A percentile compares a stretch with the other conserved stretches of the same genome.
Conservation (phyloP, 1,140 invertebrate genomes). For the Cherax destructor region DNA sequence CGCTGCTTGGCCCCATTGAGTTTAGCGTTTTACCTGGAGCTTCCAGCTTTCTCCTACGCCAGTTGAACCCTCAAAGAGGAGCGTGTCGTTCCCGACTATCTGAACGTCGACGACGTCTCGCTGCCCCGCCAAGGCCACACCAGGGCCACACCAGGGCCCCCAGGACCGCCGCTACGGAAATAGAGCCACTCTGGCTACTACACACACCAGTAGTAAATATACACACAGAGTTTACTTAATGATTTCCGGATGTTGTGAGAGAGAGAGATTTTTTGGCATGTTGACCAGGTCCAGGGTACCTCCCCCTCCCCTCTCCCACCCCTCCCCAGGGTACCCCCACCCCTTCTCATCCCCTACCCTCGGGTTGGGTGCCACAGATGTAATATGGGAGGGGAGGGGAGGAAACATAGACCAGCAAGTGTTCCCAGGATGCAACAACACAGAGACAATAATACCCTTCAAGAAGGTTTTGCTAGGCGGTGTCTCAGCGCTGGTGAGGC, state of each 20-base stretch:
- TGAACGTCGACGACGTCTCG: background rate
- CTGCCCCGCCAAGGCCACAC: background rate
- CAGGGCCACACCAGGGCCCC: background rate
- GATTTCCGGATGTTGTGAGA: constrained; percentile 8
- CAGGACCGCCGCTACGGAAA: background rate
- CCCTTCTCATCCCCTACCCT: background rate
- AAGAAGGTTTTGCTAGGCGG: too few species aligned
- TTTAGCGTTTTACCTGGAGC: too few species aligned
- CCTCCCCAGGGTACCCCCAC: background rate
- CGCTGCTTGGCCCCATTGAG: too few species aligned
- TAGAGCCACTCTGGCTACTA: background rate
- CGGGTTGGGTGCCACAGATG: background rate
- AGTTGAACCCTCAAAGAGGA: too few species aligned
- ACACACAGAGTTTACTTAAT: background rate
- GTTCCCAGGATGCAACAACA: background rate
- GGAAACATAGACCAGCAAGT: background rate
- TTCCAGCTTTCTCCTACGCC: background rate
- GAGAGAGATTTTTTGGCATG: background rate
- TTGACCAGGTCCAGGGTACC: background rate
- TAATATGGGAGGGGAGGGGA: background rate
- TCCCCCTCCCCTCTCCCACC: too few species aligned
- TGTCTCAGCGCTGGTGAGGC: too few species aligned
- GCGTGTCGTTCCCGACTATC: background rate
- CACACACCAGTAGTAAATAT: background rate
- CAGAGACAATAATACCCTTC: too few species aligned